These are phyloP conservation scores for Resseliella maxima DNA, from an alignment of 2,888 invertebrate species.

Conservation along the genomic window DNA sequence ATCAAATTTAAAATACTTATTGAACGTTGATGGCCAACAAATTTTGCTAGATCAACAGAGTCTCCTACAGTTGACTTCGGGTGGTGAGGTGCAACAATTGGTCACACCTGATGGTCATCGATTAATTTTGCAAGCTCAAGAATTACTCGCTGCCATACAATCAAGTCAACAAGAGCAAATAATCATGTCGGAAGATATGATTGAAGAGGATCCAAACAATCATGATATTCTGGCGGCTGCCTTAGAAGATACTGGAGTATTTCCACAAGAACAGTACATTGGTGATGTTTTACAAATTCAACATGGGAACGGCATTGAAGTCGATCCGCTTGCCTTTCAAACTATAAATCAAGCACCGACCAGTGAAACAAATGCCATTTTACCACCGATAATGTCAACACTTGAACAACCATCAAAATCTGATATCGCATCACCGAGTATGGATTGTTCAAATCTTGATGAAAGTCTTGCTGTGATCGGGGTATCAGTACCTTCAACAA, in stretches of 20 bases:
- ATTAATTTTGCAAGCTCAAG: conserved; percentile 62
- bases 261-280: conserved; percentile 70
- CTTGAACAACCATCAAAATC: conserved; percentile 75
- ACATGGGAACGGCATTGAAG: conserved; percentile 59
- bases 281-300: conserved; percentile 60
- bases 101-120: conserved; percentile 63
- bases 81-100: conserved; percentile 61
- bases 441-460: conserved; percentile 66
- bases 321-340: conserved; percentile 61
- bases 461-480: conserved; percentile 73
- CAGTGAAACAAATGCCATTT: conserved; percentile 79
- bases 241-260: conserved; percentile 79
- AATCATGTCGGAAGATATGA: conserved; percentile 59
- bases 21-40: conserved; percentile 58
- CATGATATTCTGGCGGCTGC: conserved; percentile 82
- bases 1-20: conserved; percentile 57
- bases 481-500: conserved; percentile 68
- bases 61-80: conserved; percentile 58
- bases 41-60: conserved; percentile 58
- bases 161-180: conserved; percentile 60
- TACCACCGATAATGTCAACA: conserved; percentile 84
- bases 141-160: conserved; percentile 61
- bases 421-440: conserved; percentile 59
- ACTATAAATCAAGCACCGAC: conserved; percentile 67
- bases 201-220: conserved; percentile 66